Percentiles rank a stretch among this genome's conserved stretches.
Conservation (phyloP, 2,888 invertebrate genomes). For the Sycophila texana region DNA sequence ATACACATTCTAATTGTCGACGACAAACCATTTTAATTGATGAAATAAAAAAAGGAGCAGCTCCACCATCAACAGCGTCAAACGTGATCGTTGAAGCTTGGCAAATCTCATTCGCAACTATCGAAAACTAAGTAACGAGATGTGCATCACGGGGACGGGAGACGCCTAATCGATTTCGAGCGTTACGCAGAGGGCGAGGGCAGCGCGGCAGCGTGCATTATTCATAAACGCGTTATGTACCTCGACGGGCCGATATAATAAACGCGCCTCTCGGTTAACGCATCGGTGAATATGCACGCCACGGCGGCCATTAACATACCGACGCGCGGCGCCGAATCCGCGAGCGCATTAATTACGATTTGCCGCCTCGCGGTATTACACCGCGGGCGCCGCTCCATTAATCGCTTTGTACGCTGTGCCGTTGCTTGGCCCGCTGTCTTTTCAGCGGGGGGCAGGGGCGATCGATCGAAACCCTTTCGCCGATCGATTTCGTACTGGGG, state of each 20-base stretch:
- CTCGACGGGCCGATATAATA: constrained; percentile 20
- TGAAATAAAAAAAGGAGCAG: not conserved
- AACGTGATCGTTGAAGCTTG: no score
- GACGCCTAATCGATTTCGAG: constrained; percentile 32
- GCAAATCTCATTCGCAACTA: no score
- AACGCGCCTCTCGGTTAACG: constrained; percentile 34
- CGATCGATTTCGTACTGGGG: no score
- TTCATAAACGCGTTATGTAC: constrained; percentile 28
- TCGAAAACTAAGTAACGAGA: no score
- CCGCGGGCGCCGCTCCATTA: not conserved
- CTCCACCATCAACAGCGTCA: not conserved
- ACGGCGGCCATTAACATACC: constrained; percentile 18
- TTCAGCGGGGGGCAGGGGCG: no score
- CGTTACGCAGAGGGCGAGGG: not conserved
- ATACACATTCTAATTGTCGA: no score
- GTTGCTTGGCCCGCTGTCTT: no score
- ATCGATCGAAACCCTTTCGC: no score
- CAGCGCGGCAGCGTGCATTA: constrained; percentile 1
- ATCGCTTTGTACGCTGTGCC: not conserved
- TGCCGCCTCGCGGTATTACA: constrained; percentile 21
- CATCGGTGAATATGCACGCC: constrained; percentile 10
- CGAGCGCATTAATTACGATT: constrained; percentile 35
- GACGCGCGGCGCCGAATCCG: constrained; percentile 1
- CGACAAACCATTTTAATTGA: no score
- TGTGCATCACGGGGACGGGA: not conserved